A percentile compares a stretch with the other conserved stretches of the same genome.
These are phyloP conservation scores for Prionace glauca DNA, from an alignment of 2,797 vertebrate genomes.

Conservation along the genomic window DNA sequence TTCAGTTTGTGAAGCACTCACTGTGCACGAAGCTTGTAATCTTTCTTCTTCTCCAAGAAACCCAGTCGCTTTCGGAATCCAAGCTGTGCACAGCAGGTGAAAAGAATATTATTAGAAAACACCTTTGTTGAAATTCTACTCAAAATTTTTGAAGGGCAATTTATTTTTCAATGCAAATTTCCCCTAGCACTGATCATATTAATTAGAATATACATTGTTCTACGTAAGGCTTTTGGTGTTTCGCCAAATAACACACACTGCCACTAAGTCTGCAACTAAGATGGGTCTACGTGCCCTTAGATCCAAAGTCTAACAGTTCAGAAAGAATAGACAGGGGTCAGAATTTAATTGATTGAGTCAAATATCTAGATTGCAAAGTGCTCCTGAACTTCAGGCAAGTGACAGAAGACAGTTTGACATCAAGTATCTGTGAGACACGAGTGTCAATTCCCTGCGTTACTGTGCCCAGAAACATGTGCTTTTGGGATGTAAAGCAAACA, in stretches of 20 bases:
- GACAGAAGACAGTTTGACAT: not conserved
- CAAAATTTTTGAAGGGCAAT: not conserved
- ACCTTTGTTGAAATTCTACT: not conserved
- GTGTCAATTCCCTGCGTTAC: not conserved
- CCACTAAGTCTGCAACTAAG: not conserved
- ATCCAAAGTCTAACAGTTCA: not conserved
- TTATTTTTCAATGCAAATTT: not conserved
- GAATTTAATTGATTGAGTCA: not conserved
- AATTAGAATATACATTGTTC: not conserved
- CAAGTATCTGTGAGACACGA: not conserved
- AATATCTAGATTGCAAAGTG: not conserved
- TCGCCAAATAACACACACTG: not conserved
- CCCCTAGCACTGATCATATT: not conserved
- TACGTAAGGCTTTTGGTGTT: not conserved
- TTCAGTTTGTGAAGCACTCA: conserved; percentile 54
- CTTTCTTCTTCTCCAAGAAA: conserved; percentile 90
- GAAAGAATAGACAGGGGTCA: not conserved
- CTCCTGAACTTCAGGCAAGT: not conserved
- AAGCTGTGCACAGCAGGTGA: conserved; percentile 55
- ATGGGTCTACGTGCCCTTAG: not conserved
- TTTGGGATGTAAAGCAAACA: not conserved
- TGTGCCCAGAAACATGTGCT: not conserved
- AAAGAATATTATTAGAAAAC: not conserved
- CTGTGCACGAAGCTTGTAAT: conserved; percentile 84
- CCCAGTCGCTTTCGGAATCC: conserved; percentile 74